Conservation (phyloP, 2,797 vertebrate genomes). For the Anolis apletophallus region DNA sequence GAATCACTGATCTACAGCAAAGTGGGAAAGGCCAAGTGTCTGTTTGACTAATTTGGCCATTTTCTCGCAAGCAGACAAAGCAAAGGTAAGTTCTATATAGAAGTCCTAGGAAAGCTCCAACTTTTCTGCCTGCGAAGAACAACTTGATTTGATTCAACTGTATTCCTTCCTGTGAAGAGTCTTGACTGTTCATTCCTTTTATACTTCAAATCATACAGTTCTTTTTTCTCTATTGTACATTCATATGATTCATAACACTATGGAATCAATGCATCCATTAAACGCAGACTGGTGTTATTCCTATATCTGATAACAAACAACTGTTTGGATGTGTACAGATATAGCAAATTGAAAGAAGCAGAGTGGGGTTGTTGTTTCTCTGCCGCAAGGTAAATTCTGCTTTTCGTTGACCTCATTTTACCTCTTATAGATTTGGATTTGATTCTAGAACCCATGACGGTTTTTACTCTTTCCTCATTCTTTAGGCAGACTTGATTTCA, state of each 20-base stretch:
- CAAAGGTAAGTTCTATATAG: too few relatives aligned
- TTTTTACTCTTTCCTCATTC: background rate
- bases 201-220: background rate
- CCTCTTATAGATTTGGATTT: background rate
- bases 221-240: background rate
- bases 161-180: background rate
- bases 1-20: too few relatives aligned
- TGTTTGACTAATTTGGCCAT: too few relatives aligned
- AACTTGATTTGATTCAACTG: too few relatives aligned
- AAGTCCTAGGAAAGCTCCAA: too few relatives aligned
- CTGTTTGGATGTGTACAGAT: background rate
- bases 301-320: background rate
- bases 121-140: too few relatives aligned
- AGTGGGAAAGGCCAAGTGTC: too few relatives aligned
- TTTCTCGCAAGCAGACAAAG: too few relatives aligned
- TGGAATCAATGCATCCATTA: background rate
- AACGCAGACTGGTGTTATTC: background rate
- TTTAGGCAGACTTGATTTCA: background rate
- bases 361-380: background rate
- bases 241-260: background rate
- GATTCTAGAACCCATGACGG: background rate
- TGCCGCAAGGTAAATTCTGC: background rate
- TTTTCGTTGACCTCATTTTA: background rate
- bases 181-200: background rate
- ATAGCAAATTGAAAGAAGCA: background rate